These are phyloP conservation scores for Myotis vivesi DNA, from an alignment of 2,797 vertebrate species.

Conservation along the genomic window DNA sequence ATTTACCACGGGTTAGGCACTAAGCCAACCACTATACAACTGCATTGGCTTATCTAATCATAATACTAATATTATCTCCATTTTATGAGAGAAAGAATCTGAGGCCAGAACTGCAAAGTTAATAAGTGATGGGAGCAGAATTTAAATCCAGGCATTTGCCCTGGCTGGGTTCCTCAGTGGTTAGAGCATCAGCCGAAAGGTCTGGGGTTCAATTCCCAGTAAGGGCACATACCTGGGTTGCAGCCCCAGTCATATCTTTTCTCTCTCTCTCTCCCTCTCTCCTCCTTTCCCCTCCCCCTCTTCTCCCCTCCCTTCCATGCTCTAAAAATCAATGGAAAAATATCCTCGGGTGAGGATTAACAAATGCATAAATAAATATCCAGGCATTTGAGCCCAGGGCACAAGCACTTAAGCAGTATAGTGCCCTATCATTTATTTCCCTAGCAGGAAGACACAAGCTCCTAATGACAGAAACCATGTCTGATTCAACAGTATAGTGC, in stretches of 20 bases:
- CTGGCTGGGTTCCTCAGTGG: no score
- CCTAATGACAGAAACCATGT: background rate
- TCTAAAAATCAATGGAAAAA: no score
- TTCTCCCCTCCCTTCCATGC: no score
- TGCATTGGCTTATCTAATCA: background rate
- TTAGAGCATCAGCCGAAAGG: no score
- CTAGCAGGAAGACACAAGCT: background rate
- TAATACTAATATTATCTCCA: background rate
- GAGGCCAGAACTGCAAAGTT: background rate
- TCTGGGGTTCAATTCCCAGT: no score
- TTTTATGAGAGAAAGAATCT: constrained; percentile 39
- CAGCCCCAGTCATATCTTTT: no score
- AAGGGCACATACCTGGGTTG: no score
- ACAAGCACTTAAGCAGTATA: background rate
- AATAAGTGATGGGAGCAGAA: background rate
- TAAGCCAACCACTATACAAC: constrained; percentile 15
- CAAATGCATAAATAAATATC: background rate
- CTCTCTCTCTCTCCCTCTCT: no score
- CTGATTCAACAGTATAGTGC: background rate
- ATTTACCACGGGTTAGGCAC: constrained; percentile 10
- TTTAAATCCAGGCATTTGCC: constrained; percentile 9
- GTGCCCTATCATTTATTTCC: background rate
- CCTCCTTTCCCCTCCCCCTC: no score
- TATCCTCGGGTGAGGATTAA: no score
- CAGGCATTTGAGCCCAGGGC: background rate